Evolutionary conservation across 1,140 invertebrate species (phyloP), one percentile per base, ranked within the genome.

Genomic region (Stenopsyche tienmushanensis): DNA sequence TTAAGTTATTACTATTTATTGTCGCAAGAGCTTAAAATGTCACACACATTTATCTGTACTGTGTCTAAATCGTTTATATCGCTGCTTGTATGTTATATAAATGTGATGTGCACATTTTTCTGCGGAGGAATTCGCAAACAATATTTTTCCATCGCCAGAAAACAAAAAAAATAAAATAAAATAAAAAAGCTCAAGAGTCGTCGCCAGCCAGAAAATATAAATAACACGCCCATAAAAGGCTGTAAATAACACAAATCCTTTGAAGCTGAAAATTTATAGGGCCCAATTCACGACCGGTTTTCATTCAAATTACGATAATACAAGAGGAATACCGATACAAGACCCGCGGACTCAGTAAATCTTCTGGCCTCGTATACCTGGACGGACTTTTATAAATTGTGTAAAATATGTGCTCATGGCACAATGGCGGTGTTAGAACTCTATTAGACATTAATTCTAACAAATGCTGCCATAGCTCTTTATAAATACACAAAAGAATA

Each of bases 241-340:
- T 47, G 44, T 47, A 47, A 47, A 47, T 47, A 47, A 47, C 44
- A 47, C 44, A 47, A 47, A 47, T 47, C 44, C 44, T 47, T 47
- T 47, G 44, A 47, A 47, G 44, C 44, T 47, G 44, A 47, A 47
- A 47, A 47, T 47, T 47, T 47, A 47, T 47, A 15, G 44, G 44
- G 44, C 44, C 44, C 44, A 47, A 47, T 47, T 47, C 44, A 47
- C 44, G 44, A 47, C 44, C 44, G 44, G 44, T 47, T 47, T 47
- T 47, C 44, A 47, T 47, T 47, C 44, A 47, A 47, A 47, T 47
- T 47, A 47, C 44, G 44, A 47, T 47, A 47, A 13, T 47, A 47
- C 44, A 47, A 47, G 7, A 18, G 18, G 44, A 18, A 47, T 47
- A 47, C 44, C 10, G 44, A 15, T 13, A 47, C 18, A 47, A 13